Evolutionary conservation across 2,113 vertebrate genomes (phyloP).

Genomic region (Paradoxurus hermaphroditus): DNA sequence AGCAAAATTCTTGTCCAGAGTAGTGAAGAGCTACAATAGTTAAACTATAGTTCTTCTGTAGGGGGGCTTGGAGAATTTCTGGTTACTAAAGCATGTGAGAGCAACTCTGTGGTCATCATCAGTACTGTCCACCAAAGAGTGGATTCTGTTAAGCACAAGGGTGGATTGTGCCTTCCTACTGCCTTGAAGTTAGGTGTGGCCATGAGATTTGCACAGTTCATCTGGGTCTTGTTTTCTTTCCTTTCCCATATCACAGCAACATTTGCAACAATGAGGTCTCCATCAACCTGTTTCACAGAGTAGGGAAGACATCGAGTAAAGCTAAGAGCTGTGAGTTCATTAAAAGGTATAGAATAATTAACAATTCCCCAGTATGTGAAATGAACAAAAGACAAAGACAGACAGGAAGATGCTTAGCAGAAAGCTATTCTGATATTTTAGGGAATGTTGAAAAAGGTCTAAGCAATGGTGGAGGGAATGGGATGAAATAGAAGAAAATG

Average conservation of each 20-base stretch:
- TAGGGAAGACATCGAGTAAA: background rate
- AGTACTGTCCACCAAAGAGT: fast-evolving
- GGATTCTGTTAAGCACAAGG: background rate
- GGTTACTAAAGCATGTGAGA: background rate
- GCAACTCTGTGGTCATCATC: background rate
- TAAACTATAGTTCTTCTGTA: background rate
- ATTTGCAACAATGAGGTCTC: background rate
- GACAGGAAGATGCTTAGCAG: background rate
- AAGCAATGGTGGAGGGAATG: background rate
- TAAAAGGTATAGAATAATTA: background rate
- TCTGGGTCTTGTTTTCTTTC: background rate
- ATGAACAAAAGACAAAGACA: background rate
- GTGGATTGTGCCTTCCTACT: background rate
- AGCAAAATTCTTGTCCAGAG: background rate
- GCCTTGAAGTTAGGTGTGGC: background rate
- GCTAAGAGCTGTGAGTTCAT: background rate
- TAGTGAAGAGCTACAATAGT: background rate
- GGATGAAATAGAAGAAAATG: background rate
- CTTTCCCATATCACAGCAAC: background rate
- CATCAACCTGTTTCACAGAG: background rate
- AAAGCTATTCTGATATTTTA: background rate
- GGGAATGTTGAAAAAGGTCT: background rate
- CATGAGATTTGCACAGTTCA: background rate
- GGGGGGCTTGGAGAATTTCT: background rate
- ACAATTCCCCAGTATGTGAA: background rate